These are phyloP conservation scores for Catalaphyllia jardinei DNA, from an alignment of 64 coral and sea anemone genomes.

Conservation along the genomic window DNA sequence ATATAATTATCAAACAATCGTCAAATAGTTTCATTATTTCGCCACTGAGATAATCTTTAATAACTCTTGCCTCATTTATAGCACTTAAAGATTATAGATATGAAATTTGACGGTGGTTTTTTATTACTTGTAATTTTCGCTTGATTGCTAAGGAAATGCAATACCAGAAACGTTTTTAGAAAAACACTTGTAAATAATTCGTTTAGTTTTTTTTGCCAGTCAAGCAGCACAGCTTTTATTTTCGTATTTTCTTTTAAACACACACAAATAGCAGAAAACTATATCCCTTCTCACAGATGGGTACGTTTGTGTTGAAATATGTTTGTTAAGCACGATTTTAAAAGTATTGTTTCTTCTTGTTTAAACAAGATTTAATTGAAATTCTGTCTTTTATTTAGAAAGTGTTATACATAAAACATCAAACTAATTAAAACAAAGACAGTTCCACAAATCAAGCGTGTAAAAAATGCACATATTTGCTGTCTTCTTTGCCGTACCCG, in stretches of 20 bases:
- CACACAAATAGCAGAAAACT: neutral
- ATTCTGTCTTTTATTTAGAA: neutral
- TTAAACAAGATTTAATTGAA: neutral
- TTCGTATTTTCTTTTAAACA: neutral
- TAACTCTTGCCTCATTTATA: neutral
- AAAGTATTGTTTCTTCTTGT: neutral
- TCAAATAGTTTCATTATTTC: neutral
- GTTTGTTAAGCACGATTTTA: neutral
- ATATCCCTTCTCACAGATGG: neutral
- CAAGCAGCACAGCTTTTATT: neutral
- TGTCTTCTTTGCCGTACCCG: neutral
- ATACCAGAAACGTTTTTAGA: too few species aligned
- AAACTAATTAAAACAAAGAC: slow-evolving; percentile 24
- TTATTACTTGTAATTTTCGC: neutral
- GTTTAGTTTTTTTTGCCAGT: too few species aligned
- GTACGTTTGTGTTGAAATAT: neutral
- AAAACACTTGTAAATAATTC: too few species aligned
- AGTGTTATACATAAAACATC: slow-evolving; percentile 30
- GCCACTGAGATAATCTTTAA: neutral
- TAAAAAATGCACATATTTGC: slow-evolving; percentile 40
- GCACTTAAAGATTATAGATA: too few species aligned
- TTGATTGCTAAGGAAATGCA: too few species aligned
- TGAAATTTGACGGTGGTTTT: neutral
- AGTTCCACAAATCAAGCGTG: neutral
- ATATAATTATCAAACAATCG: neutral